Evolutionary conservation across 2,797 vertebrate genomes (phyloP), one percentile per base, ranked within the genome.

Genomic region (Vipera ursinii): DNA sequence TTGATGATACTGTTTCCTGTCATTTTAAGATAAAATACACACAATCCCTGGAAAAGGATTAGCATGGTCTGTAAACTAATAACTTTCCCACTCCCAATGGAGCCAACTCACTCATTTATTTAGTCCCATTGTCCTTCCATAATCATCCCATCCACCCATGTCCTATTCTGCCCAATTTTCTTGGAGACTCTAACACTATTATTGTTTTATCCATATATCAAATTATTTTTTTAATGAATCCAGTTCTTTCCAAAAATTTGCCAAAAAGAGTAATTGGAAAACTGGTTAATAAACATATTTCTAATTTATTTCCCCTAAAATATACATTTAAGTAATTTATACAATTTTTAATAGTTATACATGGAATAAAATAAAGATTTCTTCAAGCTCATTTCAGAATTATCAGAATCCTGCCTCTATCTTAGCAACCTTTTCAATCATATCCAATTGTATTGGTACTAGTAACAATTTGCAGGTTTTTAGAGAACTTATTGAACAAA

Each of bases 401-500:
- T 7, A 61, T 89, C 53, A 61, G n/a, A 26, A 9, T 22, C 44
- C 78, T 48, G 44, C 3, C 93, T 14, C n/a, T 87, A 20, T 59
- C 44, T 17, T 4, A 86, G 12, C 17, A 28, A 8, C 10, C 22
- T 44, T 5, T 82, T 17, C 22, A 6, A 90, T 89, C 28, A 1
- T 7, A 89, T 89, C 7, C 14, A 78, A 24, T 90, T 92, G 51
- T 24, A 87, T 55, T 69, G 13, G 2, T 0, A 0, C 78, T 94
- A 51, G 73, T 91, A 53, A 0, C 88, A 57, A 60, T 60, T 28
- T 91, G 24, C n/a, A 93, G 87, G 28, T 2, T 55, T 92, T 89
- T 89, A 94, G 89, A 91, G 9, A 59, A 93, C 56, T 4, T 32
- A 56, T 26, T 24, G 90, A 91, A 28, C 53, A 59, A 90, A 92